Evolutionary conservation across 2,113 vertebrate species (phyloP).

Genomic region (Marcusenius ussheri): DNA sequence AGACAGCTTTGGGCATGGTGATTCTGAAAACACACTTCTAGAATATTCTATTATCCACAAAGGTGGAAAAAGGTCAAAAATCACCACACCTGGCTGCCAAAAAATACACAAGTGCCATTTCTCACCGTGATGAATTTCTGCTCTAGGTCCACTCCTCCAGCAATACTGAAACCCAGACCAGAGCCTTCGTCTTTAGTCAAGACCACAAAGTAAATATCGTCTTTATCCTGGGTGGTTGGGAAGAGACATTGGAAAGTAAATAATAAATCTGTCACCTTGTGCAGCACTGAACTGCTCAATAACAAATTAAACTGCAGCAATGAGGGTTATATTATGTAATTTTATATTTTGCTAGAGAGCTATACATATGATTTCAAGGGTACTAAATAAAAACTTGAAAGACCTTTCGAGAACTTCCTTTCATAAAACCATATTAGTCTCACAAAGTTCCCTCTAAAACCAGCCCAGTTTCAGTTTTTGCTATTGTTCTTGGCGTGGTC

Average conservation of each 20-base stretch:
- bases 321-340: background rate
- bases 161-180: constrained; percentile 86
- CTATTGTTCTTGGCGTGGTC: background rate
- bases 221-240: constrained; percentile 58
- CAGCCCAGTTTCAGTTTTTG: background rate
- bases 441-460: background rate
- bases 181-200: constrained; percentile 82
- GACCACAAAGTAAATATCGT: constrained; percentile 71
- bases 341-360: background rate
- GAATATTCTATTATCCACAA: background rate
- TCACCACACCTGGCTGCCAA: background rate
- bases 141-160: constrained; percentile 80
- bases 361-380: background rate
- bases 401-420: background rate
- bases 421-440: background rate
- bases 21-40: background rate
- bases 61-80: background rate
- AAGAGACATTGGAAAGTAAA: constrained; percentile 2
- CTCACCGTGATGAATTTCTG: constrained; percentile 78
- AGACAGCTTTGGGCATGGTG: background rate
- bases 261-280: background rate
- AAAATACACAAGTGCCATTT: constrained; percentile 12
- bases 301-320: background rate
- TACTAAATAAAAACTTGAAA: constrained; percentile 2
- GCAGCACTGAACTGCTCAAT: background rate